Percentiles rank a stretch among this genome's conserved stretches.
phyloP scores from a whole-genome alignment of 2,888 invertebrate species.

The Carabus problematicus region DNA sequence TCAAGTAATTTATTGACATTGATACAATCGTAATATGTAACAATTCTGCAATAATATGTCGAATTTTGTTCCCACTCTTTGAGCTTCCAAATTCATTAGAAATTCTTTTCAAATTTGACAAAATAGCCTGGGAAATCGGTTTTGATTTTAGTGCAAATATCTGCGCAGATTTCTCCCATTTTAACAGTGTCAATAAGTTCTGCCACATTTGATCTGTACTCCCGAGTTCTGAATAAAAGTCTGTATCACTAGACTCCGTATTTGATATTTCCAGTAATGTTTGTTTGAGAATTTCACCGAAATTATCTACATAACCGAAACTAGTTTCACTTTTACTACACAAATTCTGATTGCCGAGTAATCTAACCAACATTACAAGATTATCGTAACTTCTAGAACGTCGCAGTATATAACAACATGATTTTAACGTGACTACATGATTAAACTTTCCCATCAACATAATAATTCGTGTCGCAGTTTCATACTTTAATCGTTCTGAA shows the following conservation, averaged over 20 bases:
- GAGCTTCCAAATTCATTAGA: conserved; percentile 57
- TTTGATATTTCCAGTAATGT: conserved; percentile 28
- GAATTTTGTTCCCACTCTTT: conserved; percentile 54
- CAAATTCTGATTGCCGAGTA: conserved; percentile 66
- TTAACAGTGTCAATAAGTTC: conserved; percentile 57
- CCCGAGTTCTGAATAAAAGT: conserved; percentile 47
- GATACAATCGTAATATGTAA: conserved; percentile 71
- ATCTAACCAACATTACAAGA: conserved; percentile 67
- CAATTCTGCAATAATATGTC: conserved; percentile 67
- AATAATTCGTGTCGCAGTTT: conserved; percentile 67
- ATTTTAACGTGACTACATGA: conserved; percentile 68
- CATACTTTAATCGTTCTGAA: conserved; percentile 63
- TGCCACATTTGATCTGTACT: conserved; percentile 55
- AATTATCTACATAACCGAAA: conserved; percentile 22
- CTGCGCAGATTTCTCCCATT: conserved; percentile 69
- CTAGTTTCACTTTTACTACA: conserved; percentile 51
- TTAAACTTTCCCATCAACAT: conserved; percentile 64
- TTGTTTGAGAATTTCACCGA: conserved; percentile 27
- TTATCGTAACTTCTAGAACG: conserved; percentile 67
- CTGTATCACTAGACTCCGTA: conserved; percentile 3
- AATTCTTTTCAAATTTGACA: conserved; percentile 60
- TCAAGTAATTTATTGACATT: conserved; percentile 52
- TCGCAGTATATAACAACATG: conserved; percentile 67
- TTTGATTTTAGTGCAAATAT: conserved; percentile 58
- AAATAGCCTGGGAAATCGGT: conserved; percentile 60